Evolutionary conservation across 1,140 invertebrate species (phyloP), one percentile per base, ranked within the genome.

Genomic region (Hormaphis cornu): DNA sequence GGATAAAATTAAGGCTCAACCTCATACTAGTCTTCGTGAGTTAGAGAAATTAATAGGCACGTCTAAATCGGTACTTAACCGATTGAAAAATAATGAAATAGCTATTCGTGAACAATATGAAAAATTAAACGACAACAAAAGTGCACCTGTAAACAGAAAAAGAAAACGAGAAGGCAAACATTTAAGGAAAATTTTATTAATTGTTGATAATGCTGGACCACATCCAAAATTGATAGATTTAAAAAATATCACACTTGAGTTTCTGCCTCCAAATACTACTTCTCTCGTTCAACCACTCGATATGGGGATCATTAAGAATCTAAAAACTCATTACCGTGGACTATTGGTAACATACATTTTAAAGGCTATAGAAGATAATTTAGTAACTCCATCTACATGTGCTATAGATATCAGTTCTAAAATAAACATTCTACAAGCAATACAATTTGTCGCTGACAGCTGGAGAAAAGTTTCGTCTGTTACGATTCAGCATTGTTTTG

Each of bases 211-310:
- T 72, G 76, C 74, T 69, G 66, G 74, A 10, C 71, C 76, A 33
- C 78, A 80, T 72, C 71, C 72, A 40, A 26, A 66, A 52, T 44
- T 71, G 7, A n/a, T 46, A 33, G 48, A 76, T 53, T 59, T 72
- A 9, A 71, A 72, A 35, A 72, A 75, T 66, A 74, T 78, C 12
- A 75, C 74, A 54, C 22, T 79, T 1, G 69, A 74, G 22, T 80
- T 77, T 75, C 72, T 80, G 8, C 78, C 78, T 35, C 72, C 77
- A 8, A 80, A 81, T 71, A 77, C 76, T 0, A 80, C 80, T 20
- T 74, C 74, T 9, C 71, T 76, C 48, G 40, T 81, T 14, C 79
- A 81, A 69, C 77, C 78, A 12, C 72, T 80, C 72, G 76, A 80
- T 74, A 76, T 77, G 72, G 78, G 77, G 4, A 74, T 80, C 16